Conservation (phyloP, 2,888 invertebrate genomes). For the Sycophila texana region DNA sequence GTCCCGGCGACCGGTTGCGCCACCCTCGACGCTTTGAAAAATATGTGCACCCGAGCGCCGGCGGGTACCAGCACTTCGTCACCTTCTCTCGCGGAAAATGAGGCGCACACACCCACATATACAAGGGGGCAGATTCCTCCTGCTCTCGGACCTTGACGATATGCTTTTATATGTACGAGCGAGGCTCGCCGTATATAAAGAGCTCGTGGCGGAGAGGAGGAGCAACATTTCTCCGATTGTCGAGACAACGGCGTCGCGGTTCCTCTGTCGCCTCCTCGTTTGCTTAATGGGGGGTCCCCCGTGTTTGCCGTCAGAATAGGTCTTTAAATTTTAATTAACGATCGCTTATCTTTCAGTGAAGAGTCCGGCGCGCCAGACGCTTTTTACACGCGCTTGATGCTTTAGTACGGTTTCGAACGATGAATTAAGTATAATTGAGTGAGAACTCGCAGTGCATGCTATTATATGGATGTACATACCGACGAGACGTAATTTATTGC, state of each 20-base stretch:
- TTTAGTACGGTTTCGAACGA: too few species aligned
- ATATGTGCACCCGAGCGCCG: too few species aligned
- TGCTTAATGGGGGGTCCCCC: constrained; percentile 1
- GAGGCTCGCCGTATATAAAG: too few species aligned
- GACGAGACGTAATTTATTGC: too few species aligned
- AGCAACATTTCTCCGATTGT: too few species aligned
- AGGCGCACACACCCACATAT: neutral
- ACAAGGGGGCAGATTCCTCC: constrained; percentile 14
- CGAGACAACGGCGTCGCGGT: neutral
- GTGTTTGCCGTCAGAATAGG: neutral
- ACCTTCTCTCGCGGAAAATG: constrained; percentile 17
- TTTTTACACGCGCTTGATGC: too few species aligned
- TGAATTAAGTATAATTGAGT: too few species aligned
- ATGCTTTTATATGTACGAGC: neutral
- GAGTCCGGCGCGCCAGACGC: too few species aligned
- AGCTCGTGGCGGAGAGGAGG: too few species aligned
- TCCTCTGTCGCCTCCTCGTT: constrained; percentile 10
- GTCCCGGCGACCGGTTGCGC: too few species aligned
- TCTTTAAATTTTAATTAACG: constrained; percentile 16
- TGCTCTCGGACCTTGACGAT: constrained; percentile 40
- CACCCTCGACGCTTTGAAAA: neutral
- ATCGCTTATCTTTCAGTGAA: neutral
- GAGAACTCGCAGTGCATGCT: too few species aligned
- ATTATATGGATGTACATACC: too few species aligned
- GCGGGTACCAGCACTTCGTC: neutral